Percentiles rank a stretch among this genome's conserved stretches.
phyloP scores from a whole-genome alignment of 2,888 invertebrate genomes.

The Endomychus coccineus region DNA sequence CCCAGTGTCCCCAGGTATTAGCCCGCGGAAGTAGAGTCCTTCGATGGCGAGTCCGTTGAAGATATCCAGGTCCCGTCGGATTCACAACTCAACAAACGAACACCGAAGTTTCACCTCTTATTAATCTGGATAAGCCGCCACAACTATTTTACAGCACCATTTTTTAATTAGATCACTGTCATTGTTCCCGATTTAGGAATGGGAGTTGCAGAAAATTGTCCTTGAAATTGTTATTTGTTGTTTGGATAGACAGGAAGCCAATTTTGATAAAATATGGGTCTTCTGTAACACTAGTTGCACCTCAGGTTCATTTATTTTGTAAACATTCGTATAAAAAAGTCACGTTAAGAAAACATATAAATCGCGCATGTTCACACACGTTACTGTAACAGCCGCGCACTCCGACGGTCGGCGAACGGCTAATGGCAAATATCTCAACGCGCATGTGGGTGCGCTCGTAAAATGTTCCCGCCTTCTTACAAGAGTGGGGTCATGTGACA shows the following conservation, averaged over 20 bases:
- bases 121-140: neutral
- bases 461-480: conserved; percentile 31
- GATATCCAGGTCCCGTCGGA: neutral
- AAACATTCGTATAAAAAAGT: neutral
- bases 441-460: conserved; percentile 32
- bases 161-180: too few species aligned
- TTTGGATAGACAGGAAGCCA: too few species aligned
- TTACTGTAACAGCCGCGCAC: conserved; percentile 34
- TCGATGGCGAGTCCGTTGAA: too few species aligned
- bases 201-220: too few species aligned
- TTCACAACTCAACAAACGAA: conserved; percentile 5
- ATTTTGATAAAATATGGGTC: too few species aligned
- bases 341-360: conserved; percentile 9
- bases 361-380: conserved; percentile 30
- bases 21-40: too few species aligned
- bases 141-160: too few species aligned
- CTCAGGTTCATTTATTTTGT: too few species aligned
- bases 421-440: conserved; percentile 27
- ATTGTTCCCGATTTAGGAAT: too few species aligned
- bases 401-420: conserved; percentile 34
- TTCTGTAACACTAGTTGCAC: too few species aligned
- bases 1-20: too few species aligned
- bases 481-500: conserved; percentile 31
- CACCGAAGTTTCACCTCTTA: neutral
- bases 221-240: too few species aligned